Base-by-base conservation (phyloP, 92 coral and sea anemone species). In the Umimayanthus chanpuru region DNA sequence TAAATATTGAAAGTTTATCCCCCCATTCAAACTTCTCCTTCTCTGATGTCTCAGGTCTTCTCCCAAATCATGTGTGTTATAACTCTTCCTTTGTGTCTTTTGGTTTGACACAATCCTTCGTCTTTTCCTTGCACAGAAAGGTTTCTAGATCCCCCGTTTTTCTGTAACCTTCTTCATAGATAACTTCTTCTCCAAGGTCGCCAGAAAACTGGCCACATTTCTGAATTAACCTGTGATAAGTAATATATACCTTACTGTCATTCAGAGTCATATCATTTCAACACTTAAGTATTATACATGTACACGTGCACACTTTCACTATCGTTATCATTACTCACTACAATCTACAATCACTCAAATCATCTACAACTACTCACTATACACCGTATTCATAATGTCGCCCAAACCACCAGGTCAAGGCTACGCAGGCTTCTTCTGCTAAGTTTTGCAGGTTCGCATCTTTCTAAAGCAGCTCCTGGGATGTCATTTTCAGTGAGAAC, bases 131-230 rank as follows among this genome's bases (percentile, higher is more conserved):
- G 87, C 99, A 97, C 56, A 97, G 85, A 78, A 91, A 97, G 38
- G 89, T 79, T 50, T 88, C 85, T 28, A 97, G 92, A 65, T 96
- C 96, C 55, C 93, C 94, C 43, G 88, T 81, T 80, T 95, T 91
- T 50, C 99, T 92, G 82, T 85, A 97, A 41, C 92, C 95, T 79
- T 90, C 91, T 79, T 90, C 91, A 88, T 97, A 97, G 14, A 95
- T 83, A 15, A 85, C 94, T 21, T 97, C 99, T 79, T 95, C 98
- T 9, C 99, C 98, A 23, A 93, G 92, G 73, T 97, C 99, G 21
- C 99, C 99, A 44, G 91, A 93, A 44, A 97, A 53, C n/a, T 86
- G 90, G 2, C 93, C 92, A 90, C 99, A 97, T 75, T 97, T 97
- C 44, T 94, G 92, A 2, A 93, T 89, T 23, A 95, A 90, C 87